Conservation (phyloP, 2,797 vertebrate genomes). For the Sternotherus odoratus region DNA sequence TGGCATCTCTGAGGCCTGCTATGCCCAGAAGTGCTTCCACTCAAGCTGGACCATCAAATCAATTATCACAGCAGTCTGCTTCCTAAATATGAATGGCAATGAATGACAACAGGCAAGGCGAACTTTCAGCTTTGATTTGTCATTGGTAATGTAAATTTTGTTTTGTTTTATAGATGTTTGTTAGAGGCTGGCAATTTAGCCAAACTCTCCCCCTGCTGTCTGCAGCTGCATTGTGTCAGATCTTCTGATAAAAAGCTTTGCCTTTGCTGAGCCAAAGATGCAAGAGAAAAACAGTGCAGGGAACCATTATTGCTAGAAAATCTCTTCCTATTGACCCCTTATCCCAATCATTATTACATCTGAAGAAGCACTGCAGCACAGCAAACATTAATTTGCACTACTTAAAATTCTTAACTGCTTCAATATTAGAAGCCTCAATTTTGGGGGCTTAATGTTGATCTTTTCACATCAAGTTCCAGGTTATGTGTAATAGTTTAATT, state of each 20-base stretch:
- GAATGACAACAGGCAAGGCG: slow-evolving; percentile 92
- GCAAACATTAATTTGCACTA: slow-evolving; percentile 14
- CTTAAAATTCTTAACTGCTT: slow-evolving; percentile 59
- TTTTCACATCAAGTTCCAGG: slow-evolving; percentile 45
- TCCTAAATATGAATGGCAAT: slow-evolving; percentile 95
- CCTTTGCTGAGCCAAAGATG: slow-evolving; percentile 63
- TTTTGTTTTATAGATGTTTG: slow-evolving; percentile 68
- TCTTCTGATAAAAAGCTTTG: slow-evolving; percentile 65
- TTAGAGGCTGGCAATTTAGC: slow-evolving; percentile 64
- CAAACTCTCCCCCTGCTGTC: slow-evolving; percentile 74
- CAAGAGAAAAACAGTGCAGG: slow-evolving; percentile 30
- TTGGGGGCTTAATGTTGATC: slow-evolving; percentile 50
- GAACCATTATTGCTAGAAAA: slow-evolving; percentile 39
- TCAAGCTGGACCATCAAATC: slow-evolving; percentile 98
- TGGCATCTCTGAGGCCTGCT: slow-evolving; percentile 96
- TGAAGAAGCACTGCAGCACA: slow-evolving; percentile 2
- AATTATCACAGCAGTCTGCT: slow-evolving; percentile 95
- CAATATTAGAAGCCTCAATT: slow-evolving; percentile 40
- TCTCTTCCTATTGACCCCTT: slow-evolving; percentile 42
- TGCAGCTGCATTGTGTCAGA: slow-evolving; percentile 62
- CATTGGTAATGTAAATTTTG: slow-evolving; percentile 76
- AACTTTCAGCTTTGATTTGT: slow-evolving; percentile 87
- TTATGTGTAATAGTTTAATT: slow-evolving; percentile 43
- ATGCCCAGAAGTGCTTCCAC: slow-evolving; percentile 99
- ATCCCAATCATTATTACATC: neutral